Percentiles rank a stretch among this genome's conserved stretches.
Evolutionary conservation across 2,797 vertebrate species (phyloP).

Genomic region (Acrossocheilus fasciatus): DNA sequence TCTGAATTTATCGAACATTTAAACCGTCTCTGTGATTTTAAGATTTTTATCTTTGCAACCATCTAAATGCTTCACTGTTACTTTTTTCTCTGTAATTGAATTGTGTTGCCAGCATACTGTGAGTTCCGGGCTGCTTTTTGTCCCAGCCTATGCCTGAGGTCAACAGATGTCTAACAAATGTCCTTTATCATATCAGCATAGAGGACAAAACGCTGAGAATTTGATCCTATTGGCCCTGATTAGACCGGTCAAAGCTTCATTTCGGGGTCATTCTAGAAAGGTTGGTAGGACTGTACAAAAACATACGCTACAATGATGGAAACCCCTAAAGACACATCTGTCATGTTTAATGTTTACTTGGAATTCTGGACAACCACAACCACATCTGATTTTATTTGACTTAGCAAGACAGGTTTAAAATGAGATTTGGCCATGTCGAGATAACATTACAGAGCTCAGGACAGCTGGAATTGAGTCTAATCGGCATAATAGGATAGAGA

Average conservation of each 20-base stretch:
- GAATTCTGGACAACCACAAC: constrained; percentile 23
- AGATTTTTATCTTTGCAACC: neutral
- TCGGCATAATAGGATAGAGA: constrained; percentile 4
- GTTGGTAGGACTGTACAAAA: neutral
- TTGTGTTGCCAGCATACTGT: neutral
- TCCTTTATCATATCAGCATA: constrained; percentile 33
- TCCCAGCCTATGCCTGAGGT: constrained; percentile 4
- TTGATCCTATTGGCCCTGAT: constrained; percentile 15
- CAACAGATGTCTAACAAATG: constrained; percentile 27
- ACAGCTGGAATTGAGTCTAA: constrained; percentile 36
- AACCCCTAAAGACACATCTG: neutral
- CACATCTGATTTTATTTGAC: constrained; percentile 22
- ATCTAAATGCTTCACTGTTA: neutral
- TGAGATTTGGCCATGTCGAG: constrained; percentile 18
- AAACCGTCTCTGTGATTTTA: neutral
- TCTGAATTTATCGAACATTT: neutral
- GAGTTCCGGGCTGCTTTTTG: neutral
- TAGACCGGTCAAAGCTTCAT: neutral
- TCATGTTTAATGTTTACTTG: constrained; percentile 26
- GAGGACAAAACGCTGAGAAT: constrained; percentile 4
- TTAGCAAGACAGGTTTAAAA: constrained; percentile 25
- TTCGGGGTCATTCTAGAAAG: neutral
- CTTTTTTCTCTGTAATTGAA: neutral
- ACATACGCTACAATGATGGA: neutral
- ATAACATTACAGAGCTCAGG: constrained; percentile 23